These are phyloP conservation scores for Bergia sp. DNA, from an alignment of 92 coral and sea anemone species.

Conservation along the genomic window DNA sequence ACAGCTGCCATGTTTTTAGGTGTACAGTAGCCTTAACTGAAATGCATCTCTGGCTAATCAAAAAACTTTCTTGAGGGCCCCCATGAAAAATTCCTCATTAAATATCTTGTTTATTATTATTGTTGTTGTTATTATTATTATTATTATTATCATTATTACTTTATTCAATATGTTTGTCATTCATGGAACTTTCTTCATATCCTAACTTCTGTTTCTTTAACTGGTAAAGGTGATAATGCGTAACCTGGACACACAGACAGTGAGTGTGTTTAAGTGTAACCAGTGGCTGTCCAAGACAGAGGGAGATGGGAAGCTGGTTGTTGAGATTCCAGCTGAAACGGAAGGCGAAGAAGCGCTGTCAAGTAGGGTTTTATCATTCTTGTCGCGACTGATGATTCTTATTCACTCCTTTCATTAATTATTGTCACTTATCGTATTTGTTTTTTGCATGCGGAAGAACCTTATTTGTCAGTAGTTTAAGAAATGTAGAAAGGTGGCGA, in stretches of 20 bases:
- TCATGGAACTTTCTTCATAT: neutral
- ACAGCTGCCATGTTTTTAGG: no score
- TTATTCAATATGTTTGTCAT: no score
- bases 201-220: neutral
- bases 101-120: no score
- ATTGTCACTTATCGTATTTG: neutral
- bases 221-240: slow-evolving; percentile 74
- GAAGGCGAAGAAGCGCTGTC: slow-evolving; percentile 74
- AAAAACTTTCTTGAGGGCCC: no score
- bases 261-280: slow-evolving; percentile 80
- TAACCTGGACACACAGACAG: slow-evolving; percentile 71
- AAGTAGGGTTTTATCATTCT: slow-evolving; percentile 47
- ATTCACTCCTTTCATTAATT: no score
- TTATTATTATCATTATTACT: no score
- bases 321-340: slow-evolving; percentile 84
- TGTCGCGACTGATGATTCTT: neutral
- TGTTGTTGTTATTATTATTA: no score
- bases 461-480: no score
- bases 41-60: no score
- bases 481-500: no score
- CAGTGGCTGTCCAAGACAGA: slow-evolving; percentile 89
- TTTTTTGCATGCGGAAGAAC: neutral
- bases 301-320: slow-evolving; percentile 75
- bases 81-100: no score
- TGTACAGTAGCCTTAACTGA: no score